A percentile compares a stretch with the other conserved stretches of the same genome.
phyloP scores from a whole-genome alignment of 2,888 invertebrate species.

The Neoitamus cyanurus region DNA sequence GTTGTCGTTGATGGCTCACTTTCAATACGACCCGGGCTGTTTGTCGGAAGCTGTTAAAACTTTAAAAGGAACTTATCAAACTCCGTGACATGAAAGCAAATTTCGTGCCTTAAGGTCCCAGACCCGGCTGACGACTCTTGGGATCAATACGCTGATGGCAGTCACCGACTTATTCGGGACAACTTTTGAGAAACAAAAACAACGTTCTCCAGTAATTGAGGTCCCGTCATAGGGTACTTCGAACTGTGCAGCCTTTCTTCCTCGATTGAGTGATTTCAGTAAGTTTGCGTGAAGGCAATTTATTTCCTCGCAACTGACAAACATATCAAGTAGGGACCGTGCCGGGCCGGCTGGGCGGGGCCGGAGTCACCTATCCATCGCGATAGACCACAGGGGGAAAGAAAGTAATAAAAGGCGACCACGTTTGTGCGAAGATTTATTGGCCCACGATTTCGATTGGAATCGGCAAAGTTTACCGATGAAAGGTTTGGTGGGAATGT shows the following conservation, averaged over 20 bases:
- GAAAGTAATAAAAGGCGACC: not conserved
- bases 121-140: not conserved
- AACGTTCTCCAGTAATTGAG: not conserved
- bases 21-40: not conserved
- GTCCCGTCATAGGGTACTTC: not conserved
- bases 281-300: conserved; percentile 4
- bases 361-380: not conserved
- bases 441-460: not conserved
- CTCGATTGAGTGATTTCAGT: not conserved
- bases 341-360: not conserved
- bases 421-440: not conserved
- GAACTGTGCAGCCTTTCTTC: not conserved
- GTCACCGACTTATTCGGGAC: not conserved
- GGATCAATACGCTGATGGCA: not conserved
- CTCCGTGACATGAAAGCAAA: conserved; percentile 28
- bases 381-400: not conserved
- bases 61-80: conserved; percentile 34
- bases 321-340: not conserved
- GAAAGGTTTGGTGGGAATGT: not conserved
- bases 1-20: conserved; percentile 25
- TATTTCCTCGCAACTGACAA: not conserved
- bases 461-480: not conserved
- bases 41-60: conserved; percentile 28
- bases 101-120: not conserved
- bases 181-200: not conserved